Base-by-base conservation (phyloP, 2,888 invertebrate species). In the Platypus cylindrus region DNA sequence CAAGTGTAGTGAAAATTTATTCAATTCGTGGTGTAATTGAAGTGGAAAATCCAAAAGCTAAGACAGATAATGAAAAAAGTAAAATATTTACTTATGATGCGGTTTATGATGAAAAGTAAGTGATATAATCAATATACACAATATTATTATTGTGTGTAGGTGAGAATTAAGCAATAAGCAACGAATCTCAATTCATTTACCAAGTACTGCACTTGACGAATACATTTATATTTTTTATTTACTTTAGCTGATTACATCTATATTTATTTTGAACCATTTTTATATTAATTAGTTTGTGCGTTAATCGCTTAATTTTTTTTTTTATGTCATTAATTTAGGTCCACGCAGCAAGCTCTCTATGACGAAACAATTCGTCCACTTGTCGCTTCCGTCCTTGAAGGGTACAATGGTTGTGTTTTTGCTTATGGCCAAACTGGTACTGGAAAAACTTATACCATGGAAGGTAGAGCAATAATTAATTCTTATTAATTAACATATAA, bases 371-470 rank as follows among this genome's bases (percentile, higher is more conserved):
- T 97, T 35, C 76, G 90, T 30, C 91, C 93, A 0, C 64, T 99
- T 50, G 91, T 99, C 14, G 80, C 91, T 44, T 91, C 91, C 1
- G 97, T 97, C 3, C 71, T 98, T 41, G 84, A 89, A 56, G 98
- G 98, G 2, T 99, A 95, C 65, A 98, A 98, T 65, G 95, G 97
- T 9, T 98, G 97, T 50, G 94, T 98, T 48, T 97, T 98, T 68
- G 98, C 97, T 1, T 98, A 98, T 62, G 98, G 97, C 0, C 98
- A 98, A 66, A 98, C 98, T 0, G 97, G 97, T 41, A 95, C 97
- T 1, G 97, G 95, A 32, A 78, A 78, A 60, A 78, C 78, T 7
- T 76, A 73, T 60, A 78, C 78, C 8, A 78, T 78, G 78, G 77
- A 78, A 67, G 86, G 85, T 13, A 62, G 70, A 12, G 64, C 73